Evolutionary conservation across 1,140 invertebrate genomes (phyloP).

Genomic region (Ephestia elutella): DNA sequence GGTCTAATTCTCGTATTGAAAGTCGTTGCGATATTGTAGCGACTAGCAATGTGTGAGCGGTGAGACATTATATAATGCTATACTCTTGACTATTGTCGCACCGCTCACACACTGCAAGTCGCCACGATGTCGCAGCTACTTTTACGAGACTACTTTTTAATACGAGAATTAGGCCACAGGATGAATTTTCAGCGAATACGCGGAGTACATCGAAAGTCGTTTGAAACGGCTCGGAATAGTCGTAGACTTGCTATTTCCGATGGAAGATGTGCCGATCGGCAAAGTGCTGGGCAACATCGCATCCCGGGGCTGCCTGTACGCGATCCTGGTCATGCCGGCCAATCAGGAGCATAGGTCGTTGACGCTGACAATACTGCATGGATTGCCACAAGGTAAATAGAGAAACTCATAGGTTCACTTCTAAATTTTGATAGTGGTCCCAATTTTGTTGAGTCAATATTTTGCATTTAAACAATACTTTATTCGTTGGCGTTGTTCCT

Average conservation of each 20-base stretch:
- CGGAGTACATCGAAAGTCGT: slow-evolving; percentile 89
- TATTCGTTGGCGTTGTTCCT: too few species aligned
- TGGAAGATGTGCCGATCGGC: slow-evolving; percentile 88
- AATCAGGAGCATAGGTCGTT: slow-evolving; percentile 90
- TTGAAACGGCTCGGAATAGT: slow-evolving; percentile 86
- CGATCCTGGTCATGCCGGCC: slow-evolving; percentile 87
- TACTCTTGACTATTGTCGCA: too few species aligned
- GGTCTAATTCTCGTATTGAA: too few species aligned
- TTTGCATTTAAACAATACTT: too few species aligned
- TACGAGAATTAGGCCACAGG: too few species aligned
- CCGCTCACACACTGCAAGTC: too few species aligned
- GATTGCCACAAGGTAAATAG: slow-evolving; percentile 87
- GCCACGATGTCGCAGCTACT: too few species aligned
- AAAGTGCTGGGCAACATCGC: slow-evolving; percentile 92
- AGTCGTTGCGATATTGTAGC: too few species aligned
- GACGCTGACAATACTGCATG: slow-evolving; percentile 93
- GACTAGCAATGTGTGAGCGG: too few species aligned
- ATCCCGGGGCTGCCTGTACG: slow-evolving; percentile 88
- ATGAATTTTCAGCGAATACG: slow-evolving; percentile 84
- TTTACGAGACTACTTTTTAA: too few species aligned
- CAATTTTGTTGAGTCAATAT: too few species aligned
- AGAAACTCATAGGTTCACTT: neutral
- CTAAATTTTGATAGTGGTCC: neutral
- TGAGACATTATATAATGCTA: too few species aligned
- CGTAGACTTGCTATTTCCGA: slow-evolving; percentile 91